Evolutionary conservation across 1,140 invertebrate species (phyloP), one percentile per base, ranked within the genome.

Genomic region (Drosophila littoralis): DNA sequence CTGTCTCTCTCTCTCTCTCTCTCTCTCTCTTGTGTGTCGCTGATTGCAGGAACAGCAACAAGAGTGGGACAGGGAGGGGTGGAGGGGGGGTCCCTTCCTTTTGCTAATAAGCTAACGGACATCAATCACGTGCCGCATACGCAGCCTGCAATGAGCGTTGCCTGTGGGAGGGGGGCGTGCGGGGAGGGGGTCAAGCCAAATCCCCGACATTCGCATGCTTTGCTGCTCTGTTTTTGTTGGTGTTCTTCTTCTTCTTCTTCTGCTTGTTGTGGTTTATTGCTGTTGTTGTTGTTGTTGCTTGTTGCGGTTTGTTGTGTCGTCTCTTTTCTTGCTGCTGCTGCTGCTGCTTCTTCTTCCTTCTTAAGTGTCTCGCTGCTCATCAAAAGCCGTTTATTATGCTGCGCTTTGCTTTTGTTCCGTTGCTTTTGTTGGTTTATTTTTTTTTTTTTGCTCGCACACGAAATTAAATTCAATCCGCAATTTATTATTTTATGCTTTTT

Each of bases 401-500:
- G 72, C 68, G 78, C 51, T 73, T 73, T 58, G 70, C 48, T 76
- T 66, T 76, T 74, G 68, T 75, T 75, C 22, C 22, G 22, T 71
- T 52, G 67, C 43, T 74, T 67, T 77, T 72, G 69, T 73, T 75
- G 33, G 58, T 60, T 17, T 17, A n/a, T 33, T 17, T 22, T 75
- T 17, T 17, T 42, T 22, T 42, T 67, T 42, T 22, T 46, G 17
- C 28, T 32, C 22, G 28, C n/a, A 10, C 42, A 66, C 38, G 40
- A 88, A 88, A 88, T 89, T 88, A 89, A 88, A 89, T 88, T 83
- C 82, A 89, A 83, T 83, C 69, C 84, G 68, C 76, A 74, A 79
- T 81, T 86, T 81, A 86, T 81, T 86, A 81, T 86, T 80, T 80
- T 82, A 77, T 79, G 76, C 65, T 33, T 81, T 33, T 81, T 79